Base-by-base conservation (phyloP, 2,797 vertebrate species). In the Microctenopoma stevenorrisi region DNA sequence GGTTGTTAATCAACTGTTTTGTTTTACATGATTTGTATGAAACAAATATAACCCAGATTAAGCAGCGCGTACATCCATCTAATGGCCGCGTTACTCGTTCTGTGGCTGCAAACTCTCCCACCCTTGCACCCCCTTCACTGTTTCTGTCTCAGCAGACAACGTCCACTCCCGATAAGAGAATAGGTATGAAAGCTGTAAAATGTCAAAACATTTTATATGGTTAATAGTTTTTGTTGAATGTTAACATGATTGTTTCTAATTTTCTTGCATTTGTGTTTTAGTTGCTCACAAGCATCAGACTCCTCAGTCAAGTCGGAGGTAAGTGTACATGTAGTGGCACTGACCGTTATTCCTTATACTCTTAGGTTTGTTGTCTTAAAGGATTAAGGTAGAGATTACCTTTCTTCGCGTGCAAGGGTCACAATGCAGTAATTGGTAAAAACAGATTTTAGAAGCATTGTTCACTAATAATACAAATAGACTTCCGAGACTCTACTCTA, bases 51-150 rank as follows among this genome's bases (percentile, higher is more conserved):
- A 46, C 7, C n/a, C 40, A 35, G 62, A n/a, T 8, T 3, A 68
- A 46, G 1, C 38, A 54, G 53, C 37, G 1, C 0, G 2, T 7
- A 0, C 50, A 22, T 14, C 48, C 28, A 9, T 60, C 72, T 25
- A 1, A 78, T 51, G 6, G 52, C 5, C 92, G 93, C 0, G 7
- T 94, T 7, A 95, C 94, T 16, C 93, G 94, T 9, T 94, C 94
- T 5, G 93, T 90, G 82, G 90, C 92, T 42, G 90, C 89, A 67
- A 84, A 86, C 58, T 87, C 87, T 44, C 72, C 70, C 9, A 66
- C 53, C 38, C 57, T 83, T 35, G 69, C 72, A 0, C 59, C 81
- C 0, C 50, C 81, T 1, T 15, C 80, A 0, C 33, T 84, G 10
- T 72, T 71, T 25, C 26, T 10, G 33, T 13, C 18, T 6, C 59